Conservation (phyloP, 64 coral and sea anemone genomes). For the Hydrozoanthus tunicans region DNA sequence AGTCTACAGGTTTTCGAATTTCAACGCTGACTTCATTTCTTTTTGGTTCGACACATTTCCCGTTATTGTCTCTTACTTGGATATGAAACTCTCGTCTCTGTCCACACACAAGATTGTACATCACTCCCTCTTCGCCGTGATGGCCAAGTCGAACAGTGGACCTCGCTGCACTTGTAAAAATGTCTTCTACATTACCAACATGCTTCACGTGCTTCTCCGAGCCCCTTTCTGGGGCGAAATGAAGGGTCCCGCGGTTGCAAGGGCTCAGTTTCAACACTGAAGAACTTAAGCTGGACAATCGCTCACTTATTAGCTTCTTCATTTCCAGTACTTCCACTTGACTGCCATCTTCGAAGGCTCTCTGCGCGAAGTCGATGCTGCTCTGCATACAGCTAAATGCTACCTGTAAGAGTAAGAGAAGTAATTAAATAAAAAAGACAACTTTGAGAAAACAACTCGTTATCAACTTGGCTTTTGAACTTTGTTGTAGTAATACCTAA, state of each 20-base stretch:
- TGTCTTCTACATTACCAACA: conserved; percentile 32
- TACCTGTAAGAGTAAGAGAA: background rate
- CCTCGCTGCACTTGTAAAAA: background rate
- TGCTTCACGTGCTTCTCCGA: background rate
- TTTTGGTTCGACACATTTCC: background rate
- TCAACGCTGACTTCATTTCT: background rate
- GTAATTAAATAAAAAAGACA: background rate
- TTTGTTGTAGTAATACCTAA: too few relatives aligned
- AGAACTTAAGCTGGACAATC: conserved; percentile 33
- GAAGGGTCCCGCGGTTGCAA: background rate
- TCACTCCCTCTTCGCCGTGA: conserved; percentile 41
- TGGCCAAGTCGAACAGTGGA: conserved; percentile 40
- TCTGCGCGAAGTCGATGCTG: conserved; percentile 58
- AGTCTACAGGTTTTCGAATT: background rate
- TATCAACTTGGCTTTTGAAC: too few relatives aligned
- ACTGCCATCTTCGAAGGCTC: conserved; percentile 60
- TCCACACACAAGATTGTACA: conserved; percentile 56
- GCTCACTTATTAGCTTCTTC: conserved; percentile 42
- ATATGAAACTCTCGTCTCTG: conserved; percentile 31
- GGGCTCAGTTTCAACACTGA: conserved; percentile 48
- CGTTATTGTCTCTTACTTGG: background rate
- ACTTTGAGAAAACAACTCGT: too few relatives aligned
- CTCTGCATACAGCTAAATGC: conserved; percentile 46
- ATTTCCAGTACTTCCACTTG: conserved; percentile 62
- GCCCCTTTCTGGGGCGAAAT: conserved; percentile 3